phyloP scores from a whole-genome alignment of 37 sponge, comb jelly and placozoan genomes.

The Amphimedon queenslandica region DNA sequence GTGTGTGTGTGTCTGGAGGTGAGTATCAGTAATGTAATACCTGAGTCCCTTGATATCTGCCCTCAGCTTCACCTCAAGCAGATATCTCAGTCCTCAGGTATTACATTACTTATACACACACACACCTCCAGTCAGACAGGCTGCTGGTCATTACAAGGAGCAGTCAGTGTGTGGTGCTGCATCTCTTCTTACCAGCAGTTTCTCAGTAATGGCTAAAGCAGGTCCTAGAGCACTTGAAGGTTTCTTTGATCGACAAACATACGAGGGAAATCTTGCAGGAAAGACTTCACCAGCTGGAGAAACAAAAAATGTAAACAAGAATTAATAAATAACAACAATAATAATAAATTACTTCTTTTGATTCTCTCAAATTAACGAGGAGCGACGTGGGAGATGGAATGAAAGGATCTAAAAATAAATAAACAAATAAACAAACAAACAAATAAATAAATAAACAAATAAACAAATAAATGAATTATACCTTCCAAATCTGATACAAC shows the following conservation, averaged over 20 bases:
- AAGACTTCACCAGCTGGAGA: slow-evolving; percentile 50
- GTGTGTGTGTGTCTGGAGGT: too few relatives aligned
- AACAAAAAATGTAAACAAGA: not conserved
- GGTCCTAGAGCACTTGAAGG: slow-evolving; percentile 83
- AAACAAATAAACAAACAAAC: not conserved
- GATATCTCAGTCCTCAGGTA: too few relatives aligned
- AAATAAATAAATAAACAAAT: not conserved
- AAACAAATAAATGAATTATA: slow-evolving; percentile 4
- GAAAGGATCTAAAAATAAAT: slow-evolving; percentile 67
- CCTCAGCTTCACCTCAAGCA: too few relatives aligned
- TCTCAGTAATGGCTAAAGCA: slow-evolving; percentile 73
- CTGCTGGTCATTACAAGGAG: not conserved
- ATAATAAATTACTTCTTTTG: slow-evolving; percentile 71
- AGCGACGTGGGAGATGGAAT: slow-evolving; percentile 89
- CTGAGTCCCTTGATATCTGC: too few relatives aligned
- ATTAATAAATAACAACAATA: not conserved
- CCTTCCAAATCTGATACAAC: slow-evolving; percentile 80
- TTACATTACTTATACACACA: too few relatives aligned
- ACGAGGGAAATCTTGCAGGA: slow-evolving; percentile 84
- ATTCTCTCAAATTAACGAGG: slow-evolving; percentile 84
- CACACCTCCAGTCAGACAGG: too few relatives aligned
- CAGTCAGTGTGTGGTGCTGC: not conserved
- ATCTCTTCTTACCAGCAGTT: slow-evolving; percentile 67
- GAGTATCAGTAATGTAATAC: too few relatives aligned
- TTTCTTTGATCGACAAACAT: slow-evolving; percentile 71